phyloP scores from a whole-genome alignment of 2,113 vertebrate species.

The Rattus rattus region DNA sequence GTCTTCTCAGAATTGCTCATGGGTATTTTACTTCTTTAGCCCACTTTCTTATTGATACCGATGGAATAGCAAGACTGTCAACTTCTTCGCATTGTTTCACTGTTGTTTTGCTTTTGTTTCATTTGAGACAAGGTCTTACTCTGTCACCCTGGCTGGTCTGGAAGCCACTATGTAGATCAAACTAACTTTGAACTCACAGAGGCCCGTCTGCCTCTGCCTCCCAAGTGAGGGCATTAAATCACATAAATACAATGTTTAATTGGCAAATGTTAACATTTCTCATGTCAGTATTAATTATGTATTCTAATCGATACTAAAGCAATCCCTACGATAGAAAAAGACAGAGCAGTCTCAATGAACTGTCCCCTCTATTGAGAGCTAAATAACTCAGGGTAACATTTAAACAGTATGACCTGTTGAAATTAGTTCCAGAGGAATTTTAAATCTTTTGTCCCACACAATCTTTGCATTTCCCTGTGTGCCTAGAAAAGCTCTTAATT shows the following conservation, averaged over 20 bases:
- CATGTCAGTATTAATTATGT: not conserved
- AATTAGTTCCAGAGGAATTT: constrained; percentile 30
- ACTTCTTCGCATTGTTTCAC: not conserved
- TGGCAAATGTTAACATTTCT: constrained; percentile 21
- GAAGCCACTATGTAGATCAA: not conserved
- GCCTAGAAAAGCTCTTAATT: constrained; percentile 32
- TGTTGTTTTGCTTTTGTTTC: not conserved
- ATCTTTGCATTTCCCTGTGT: constrained; percentile 43
- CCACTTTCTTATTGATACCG: not conserved
- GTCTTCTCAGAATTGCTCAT: not conserved
- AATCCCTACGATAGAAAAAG: constrained; percentile 8
- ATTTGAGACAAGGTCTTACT: not conserved
- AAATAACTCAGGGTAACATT: constrained; percentile 37
- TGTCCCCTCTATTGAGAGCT: not conserved
- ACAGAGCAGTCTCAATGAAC: not conserved
- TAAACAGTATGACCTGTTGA: constrained; percentile 31
- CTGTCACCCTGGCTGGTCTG: not conserved
- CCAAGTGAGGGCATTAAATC: not conserved
- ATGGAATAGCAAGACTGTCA: not conserved
- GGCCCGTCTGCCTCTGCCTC: not conserved
- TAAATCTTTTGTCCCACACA: constrained; percentile 21
- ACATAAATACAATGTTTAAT: not conserved
- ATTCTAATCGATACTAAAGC: not conserved
- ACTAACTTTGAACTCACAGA: not conserved
- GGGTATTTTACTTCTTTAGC: not conserved